Evolutionary conservation across 2,888 invertebrate species (phyloP).

Genomic region (Yponomeuta malinellus): DNA sequence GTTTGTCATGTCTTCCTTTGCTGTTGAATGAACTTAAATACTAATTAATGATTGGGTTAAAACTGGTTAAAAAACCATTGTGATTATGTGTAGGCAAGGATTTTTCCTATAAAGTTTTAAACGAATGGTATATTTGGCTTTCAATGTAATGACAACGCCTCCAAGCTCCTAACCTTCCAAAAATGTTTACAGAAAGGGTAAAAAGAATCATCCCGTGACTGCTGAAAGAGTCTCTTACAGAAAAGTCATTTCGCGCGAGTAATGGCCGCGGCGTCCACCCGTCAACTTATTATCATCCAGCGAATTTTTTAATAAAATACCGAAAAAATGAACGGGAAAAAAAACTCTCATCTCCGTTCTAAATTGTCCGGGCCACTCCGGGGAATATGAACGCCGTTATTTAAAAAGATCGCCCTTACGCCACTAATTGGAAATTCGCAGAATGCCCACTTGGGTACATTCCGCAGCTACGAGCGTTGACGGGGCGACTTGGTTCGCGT

Average conservation of each 20-base stretch:
- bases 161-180: background rate
- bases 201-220: conserved; percentile 34
- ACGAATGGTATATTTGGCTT: no score
- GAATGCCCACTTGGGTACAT: background rate
- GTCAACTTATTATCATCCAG: conserved; percentile 46
- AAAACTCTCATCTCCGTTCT: conserved; percentile 67
- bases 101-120: no score
- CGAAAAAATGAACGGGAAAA: conserved; percentile 40
- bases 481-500: no score
- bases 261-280: conserved; percentile 44
- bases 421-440: background rate
- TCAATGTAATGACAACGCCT: no score
- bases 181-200: background rate
- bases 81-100: no score
- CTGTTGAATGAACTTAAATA: no score
- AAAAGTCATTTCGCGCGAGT: conserved; percentile 69
- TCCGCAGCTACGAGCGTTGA: no score
- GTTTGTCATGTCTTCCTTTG: no score
- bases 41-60: no score
- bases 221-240: conserved; percentile 49
- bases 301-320: conserved; percentile 62
- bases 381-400: conserved; percentile 74
- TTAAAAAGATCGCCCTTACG: conserved; percentile 63
- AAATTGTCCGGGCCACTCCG: conserved; percentile 66
- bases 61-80: no score